Base-by-base conservation (phyloP, 2,888 invertebrate species). In the Dascillus cervinus region DNA sequence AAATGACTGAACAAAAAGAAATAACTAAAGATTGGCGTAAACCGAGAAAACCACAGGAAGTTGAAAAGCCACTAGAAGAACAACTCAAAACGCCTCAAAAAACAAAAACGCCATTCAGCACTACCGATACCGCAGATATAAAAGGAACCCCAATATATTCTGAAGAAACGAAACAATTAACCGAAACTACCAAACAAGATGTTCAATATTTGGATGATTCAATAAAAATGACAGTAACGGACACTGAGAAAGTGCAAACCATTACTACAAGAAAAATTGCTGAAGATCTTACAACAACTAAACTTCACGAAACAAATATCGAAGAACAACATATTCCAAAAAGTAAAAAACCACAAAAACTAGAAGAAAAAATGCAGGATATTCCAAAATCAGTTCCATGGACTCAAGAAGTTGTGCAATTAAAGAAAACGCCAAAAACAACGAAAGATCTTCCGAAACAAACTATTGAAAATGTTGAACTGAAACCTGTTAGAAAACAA, bases 331-430 rank as follows among this genome's bases (percentile, higher is more conserved):
- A 4, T 17, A 6, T 26, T 29, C 39, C 26, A 36, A 30, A 22
- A 34, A 37, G 25, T 51, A 47, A 44, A 25, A 39, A 42, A 23
- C 33, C 34, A n/a, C n/a, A 15, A 39, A 32, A 29, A 30, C 20
- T 11, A 17, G 17, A 17, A 6, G 17, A 17, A 17, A 17, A 17
- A 17, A 4, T 8, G 17, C 5, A 17, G 4, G 17, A 17, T 8
- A 8, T 17, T 3, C 23, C 8, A 29, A 66, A 71, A 37, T 44
- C 56, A 2, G 57, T 59, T 48, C 71, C 75, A 5, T 76, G 75
- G 76, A 82, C 75, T 2, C 71, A 81, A 51, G 77, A 82, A 59
- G 69, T 71, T 41, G 66, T 76, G 9, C 64, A 56, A 21, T 52
- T 77, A 15, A 77, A 73, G 43, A 66, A 62, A 48, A 58, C 59